phyloP scores from a whole-genome alignment of 2,888 invertebrate genomes.

The Dicyrtoma fusca region DNA sequence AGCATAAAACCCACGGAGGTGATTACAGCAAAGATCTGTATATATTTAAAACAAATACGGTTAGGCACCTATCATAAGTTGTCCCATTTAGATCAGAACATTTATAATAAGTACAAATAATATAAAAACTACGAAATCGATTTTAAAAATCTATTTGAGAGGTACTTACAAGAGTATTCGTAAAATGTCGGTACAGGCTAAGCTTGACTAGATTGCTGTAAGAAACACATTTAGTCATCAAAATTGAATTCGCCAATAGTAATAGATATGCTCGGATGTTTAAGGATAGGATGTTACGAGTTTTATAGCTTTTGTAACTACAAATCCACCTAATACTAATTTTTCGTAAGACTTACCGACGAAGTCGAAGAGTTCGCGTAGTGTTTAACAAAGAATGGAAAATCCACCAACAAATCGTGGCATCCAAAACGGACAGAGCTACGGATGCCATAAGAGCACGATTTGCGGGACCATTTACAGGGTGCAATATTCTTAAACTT shows the following conservation, averaged over 20 bases:
- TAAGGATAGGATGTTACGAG: not conserved
- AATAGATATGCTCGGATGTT: not conserved
- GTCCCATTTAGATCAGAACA: no score
- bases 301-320: not conserved
- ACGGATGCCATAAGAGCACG: slow-evolving; percentile 77
- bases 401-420: slow-evolving; percentile 93
- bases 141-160: no score
- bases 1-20: slow-evolving; percentile 92
- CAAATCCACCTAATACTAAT: no score
- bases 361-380: slow-evolving; percentile 80
- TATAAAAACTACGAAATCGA: no score
- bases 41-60: not conserved
- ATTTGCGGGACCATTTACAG: slow-evolving; percentile 67
- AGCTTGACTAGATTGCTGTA: slow-evolving; percentile 86
- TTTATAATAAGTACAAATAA: no score
- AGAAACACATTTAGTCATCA: slow-evolving; percentile 46
- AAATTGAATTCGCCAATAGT: not conserved
- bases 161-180: slow-evolving; percentile 72
- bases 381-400: slow-evolving; percentile 85
- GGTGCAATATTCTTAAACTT: slow-evolving; percentile 73
- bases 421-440: slow-evolving; percentile 82
- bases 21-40: slow-evolving; percentile 77
- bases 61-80: not conserved
- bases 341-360: slow-evolving; percentile 68
- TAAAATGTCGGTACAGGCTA: slow-evolving; percentile 87